Conservation (phyloP, 2,888 invertebrate genomes). For the Stomorhina lunata region DNA sequence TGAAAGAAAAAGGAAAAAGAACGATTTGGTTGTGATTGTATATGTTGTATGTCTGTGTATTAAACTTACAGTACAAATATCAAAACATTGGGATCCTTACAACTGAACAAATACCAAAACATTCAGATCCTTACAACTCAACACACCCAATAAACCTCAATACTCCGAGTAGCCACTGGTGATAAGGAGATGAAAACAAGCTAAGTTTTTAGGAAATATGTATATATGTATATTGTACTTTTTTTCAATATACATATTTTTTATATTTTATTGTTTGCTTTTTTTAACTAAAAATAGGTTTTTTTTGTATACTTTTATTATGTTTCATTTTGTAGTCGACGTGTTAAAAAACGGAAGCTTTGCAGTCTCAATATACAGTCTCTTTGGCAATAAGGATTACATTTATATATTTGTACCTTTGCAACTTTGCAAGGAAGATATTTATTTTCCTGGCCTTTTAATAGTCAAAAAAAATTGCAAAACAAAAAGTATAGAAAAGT, state of each 20-base stretch:
- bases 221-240: conserved; percentile 7
- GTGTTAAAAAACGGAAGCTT: conserved; percentile 38
- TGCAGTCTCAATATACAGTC: not conserved
- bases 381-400: not conserved
- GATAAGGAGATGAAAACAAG: too few species aligned
- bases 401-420: too few species aligned
- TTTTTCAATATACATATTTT: not conserved
- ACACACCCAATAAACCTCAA: not conserved
- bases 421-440: not conserved
- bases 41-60: not conserved
- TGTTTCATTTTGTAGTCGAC: not conserved
- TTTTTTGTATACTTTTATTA: not conserved
- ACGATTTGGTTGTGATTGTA: not conserved
- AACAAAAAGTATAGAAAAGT: too few species aligned
- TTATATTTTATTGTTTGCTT: not conserved
- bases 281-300: not conserved
- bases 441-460: not conserved
- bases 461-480: too few species aligned
- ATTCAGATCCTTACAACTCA: too few species aligned
- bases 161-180: not conserved
- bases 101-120: too few species aligned
- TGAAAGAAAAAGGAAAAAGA: not conserved
- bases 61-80: not conserved
- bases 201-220: not conserved
- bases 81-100: conserved; percentile 8